Evolutionary conservation across 1,140 invertebrate species (phyloP).

Genomic region (Bicyclus anynana): DNA sequence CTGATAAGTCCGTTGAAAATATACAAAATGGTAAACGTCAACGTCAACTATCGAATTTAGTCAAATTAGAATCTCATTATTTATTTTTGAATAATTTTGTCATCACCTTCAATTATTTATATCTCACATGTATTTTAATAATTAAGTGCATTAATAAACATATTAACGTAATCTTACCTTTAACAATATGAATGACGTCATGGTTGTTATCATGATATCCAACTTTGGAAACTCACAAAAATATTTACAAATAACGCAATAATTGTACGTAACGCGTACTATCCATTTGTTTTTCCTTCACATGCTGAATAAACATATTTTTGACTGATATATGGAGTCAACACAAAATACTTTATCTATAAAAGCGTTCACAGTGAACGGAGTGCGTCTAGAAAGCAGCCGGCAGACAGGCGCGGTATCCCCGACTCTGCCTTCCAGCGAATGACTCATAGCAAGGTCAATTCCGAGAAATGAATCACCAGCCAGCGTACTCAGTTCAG

Average conservation of each 20-base stretch:
- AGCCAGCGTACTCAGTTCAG: slow-evolving; percentile 68
- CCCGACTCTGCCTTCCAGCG: slow-evolving; percentile 75
- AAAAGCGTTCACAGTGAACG: slow-evolving; percentile 51
- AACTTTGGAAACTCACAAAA: slow-evolving; percentile 62
- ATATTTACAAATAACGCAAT: slow-evolving; percentile 47
- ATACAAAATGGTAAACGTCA: slow-evolving; percentile 36
- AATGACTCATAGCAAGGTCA: slow-evolving; percentile 78
- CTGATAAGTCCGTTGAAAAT: not conserved
- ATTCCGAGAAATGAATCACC: slow-evolving; percentile 78
- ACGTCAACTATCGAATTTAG: slow-evolving; percentile 38
- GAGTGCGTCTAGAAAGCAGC: slow-evolving; percentile 64
- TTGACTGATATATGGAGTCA: slow-evolving; percentile 23
- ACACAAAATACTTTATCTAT: slow-evolving; percentile 30
- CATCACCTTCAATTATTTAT: slow-evolving; percentile 22
- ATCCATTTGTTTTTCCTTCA: slow-evolving; percentile 41
- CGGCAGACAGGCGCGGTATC: slow-evolving; percentile 76
- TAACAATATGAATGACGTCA: slow-evolving; percentile 76
- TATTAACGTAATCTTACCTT: slow-evolving; percentile 54
- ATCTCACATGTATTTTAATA: slow-evolving; percentile 13
- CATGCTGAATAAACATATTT: slow-evolving; percentile 53
- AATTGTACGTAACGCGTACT: slow-evolving; percentile 14
- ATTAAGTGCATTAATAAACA: slow-evolving; percentile 4
- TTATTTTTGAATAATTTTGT: slow-evolving; percentile 33
- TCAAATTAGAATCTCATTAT: slow-evolving; percentile 65
- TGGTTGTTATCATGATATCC: slow-evolving; percentile 76